Evolutionary conservation across 1,140 invertebrate genomes (phyloP), one percentile per base, ranked within the genome.

Genomic region (Diorhabda sublineata): DNA sequence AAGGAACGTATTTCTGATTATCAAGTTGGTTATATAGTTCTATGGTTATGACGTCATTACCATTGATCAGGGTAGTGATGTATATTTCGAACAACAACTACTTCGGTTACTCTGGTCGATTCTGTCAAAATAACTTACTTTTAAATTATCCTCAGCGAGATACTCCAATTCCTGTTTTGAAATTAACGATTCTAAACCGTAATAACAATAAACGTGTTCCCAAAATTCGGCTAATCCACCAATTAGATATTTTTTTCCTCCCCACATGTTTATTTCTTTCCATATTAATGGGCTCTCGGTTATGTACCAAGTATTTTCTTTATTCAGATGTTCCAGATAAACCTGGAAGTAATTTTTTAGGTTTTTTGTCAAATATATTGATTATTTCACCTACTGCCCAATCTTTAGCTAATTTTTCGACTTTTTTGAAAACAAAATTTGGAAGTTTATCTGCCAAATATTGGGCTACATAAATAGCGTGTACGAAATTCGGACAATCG

Each of bases 201-300:
- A 86, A 78, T 86, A 86, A 52, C 84, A 84, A 75, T 83, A 80
- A 69, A 82, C 83, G 70, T 85, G 85, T 72, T 86, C 85, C 74
- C 83, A 82, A 79, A 86, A 86, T 63, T 86, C 82, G 44, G 80
- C 72, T 41, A 82, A 75, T 7, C 82, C 82, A n/a, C 85, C 85
- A 57, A 86, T 83, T 64, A 84, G 83, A 73, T 78, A 75, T 7
- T 82, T 74, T 74, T 82, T 83, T 57, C 84, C 83, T 6, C 83
- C 83, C 69, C 79, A 79, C 69, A 79, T 78, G 59, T 81, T 76
- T 43, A 84, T 68, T 74, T 85, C 82, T 77, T 84, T 84, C 83
- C 84, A 85, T 61, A 85, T 76, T 57, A 85, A 68, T 9, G 84
- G 83, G 26, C 83, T 83, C 41, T 73, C 74, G 9, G 71, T 71